phyloP scores from a whole-genome alignment of 2,113 vertebrate species.

The Malurus cyaneus region DNA sequence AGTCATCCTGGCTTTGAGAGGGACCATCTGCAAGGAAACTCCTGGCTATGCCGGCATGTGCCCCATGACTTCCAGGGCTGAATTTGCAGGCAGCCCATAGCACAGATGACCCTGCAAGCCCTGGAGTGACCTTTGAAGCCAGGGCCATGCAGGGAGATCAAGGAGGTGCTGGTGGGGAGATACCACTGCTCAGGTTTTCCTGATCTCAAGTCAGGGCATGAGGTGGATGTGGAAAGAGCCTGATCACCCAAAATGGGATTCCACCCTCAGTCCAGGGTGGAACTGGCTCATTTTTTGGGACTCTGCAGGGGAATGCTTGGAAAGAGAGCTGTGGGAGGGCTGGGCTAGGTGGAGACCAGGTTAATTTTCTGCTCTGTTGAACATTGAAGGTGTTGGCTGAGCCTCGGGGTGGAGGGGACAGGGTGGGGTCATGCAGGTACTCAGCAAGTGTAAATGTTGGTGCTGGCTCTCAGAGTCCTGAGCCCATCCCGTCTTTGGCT shows the following conservation, averaged over 20 bases:
- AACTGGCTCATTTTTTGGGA: neutral
- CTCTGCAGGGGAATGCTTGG: neutral
- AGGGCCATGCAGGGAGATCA: neutral
- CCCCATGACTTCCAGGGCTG: neutral
- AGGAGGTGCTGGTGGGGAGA: too few species aligned
- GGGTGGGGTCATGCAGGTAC: accelerated
- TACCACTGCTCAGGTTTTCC: neutral
- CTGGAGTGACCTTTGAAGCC: neutral
- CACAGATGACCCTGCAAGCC: neutral
- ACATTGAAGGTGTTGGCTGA: neutral
- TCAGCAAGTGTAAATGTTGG: neutral
- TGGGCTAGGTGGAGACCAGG: neutral
- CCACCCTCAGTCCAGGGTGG: neutral
- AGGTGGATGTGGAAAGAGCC: neutral
- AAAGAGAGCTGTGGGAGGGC: neutral
- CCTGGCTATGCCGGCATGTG: neutral
- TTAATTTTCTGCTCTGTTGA: neutral
- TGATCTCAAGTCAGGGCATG: neutral
- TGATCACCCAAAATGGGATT: neutral
- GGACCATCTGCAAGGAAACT: neutral
- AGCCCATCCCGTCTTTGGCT: neutral
- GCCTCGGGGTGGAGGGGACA: neutral
- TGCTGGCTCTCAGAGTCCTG: accelerated
- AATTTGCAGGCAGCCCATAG: neutral
- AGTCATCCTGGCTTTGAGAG: neutral